phyloP scores from a whole-genome alignment of 2,113 vertebrate species.

The Chaenogobius annularis region DNA sequence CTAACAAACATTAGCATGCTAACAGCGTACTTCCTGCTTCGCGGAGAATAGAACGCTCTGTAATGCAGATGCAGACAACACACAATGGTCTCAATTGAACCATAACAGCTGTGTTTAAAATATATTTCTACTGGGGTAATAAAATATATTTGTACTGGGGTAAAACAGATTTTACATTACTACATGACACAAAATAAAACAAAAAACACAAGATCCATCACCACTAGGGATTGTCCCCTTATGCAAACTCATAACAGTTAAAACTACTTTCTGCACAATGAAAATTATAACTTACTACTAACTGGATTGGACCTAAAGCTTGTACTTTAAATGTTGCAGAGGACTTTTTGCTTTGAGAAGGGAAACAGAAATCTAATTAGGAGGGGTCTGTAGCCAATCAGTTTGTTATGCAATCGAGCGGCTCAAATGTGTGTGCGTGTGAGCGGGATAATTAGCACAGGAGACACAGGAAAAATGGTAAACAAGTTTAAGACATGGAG shows the following conservation, averaged over 20 bases:
- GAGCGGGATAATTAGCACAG: constrained; percentile 43
- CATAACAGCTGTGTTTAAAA: no score
- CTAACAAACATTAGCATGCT: no score
- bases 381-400: constrained; percentile 50
- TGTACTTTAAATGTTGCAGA: constrained; percentile 23
- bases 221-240: neutral
- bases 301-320: constrained; percentile 28
- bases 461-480: constrained; percentile 39
- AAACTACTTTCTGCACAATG: neutral
- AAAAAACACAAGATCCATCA: no score
- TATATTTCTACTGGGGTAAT: no score
- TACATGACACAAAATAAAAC: no score
- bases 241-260: neutral
- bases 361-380: constrained; percentile 54
- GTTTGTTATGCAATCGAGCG: constrained; percentile 55
- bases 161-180: no score
- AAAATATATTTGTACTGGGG: no score
- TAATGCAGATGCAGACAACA: no score
- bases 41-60: no score
- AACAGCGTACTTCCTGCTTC: no score
- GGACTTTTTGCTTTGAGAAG: constrained; percentile 18
- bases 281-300: neutral
- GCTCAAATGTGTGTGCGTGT: constrained; percentile 45
- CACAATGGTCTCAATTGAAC: no score
- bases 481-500: constrained; percentile 34